Conservation (phyloP, 2,888 invertebrate species). For the Scrobipalpa atriplicella region DNA sequence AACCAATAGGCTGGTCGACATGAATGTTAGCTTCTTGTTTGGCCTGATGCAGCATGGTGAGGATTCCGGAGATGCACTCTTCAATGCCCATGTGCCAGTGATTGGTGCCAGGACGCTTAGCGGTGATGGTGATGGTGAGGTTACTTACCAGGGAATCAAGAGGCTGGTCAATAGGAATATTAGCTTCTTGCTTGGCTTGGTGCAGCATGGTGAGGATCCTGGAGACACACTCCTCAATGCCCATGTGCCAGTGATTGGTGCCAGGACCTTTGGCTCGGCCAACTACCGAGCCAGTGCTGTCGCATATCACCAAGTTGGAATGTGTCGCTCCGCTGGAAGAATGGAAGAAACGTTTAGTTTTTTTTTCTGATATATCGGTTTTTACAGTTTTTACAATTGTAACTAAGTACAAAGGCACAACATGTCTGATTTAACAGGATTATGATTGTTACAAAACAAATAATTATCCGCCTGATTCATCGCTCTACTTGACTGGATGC, state of each 20-base stretch:
- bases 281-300: constrained; percentile 87
- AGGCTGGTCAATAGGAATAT: constrained; percentile 80
- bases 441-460: too few relatives aligned
- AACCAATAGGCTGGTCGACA: constrained; percentile 81
- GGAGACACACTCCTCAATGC: constrained; percentile 89
- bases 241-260: constrained; percentile 93
- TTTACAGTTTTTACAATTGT: too few relatives aligned
- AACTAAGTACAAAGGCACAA: too few relatives aligned
- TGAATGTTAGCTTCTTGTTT: constrained; percentile 85
- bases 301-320: constrained; percentile 90
- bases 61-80: constrained; percentile 89
- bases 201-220: constrained; percentile 89
- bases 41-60: constrained; percentile 87
- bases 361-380: neutral
- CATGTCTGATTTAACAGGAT: too few relatives aligned
- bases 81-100: constrained; percentile 93
- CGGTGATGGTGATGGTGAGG: constrained; percentile 34
- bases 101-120: constrained; percentile 90
- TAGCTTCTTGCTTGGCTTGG: constrained; percentile 84
- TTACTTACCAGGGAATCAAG: constrained; percentile 87
- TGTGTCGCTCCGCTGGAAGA: constrained; percentile 90
- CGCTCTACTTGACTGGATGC: too few relatives aligned
- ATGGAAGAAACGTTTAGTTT: neutral
- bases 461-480: too few relatives aligned
- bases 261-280: constrained; percentile 86